Base-by-base conservation (phyloP, 1,140 invertebrate genomes). In the Lamellibrachia luymesi region DNA sequence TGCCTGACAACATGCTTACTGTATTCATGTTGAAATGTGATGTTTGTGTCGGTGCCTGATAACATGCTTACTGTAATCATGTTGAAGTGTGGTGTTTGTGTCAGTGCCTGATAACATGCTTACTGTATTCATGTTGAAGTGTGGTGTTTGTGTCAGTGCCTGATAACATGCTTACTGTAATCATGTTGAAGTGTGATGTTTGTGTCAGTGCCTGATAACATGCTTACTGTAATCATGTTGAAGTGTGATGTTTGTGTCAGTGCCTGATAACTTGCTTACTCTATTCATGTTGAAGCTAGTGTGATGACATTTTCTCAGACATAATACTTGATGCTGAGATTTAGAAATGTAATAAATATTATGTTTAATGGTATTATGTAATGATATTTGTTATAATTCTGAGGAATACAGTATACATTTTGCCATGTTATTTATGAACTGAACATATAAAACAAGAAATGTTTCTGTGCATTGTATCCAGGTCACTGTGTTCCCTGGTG, bases 401-500 rank as follows among this genome's bases (percentile, higher is more conserved):
- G 13, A 56, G 52, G 13, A 56, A 56, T 56, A 56, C 6, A 56
- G 13, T 56, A 56, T 56, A 13, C 52, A 1, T 56, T 7, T 56
- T 6, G 6, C 0, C 6, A 56, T 13, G 6, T 56, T 56, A 56
- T 56, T 56, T 6, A 56, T 7, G 52, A 56, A 56, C 52, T 56
- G 13, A 13, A 13, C 52, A 56, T 38, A 38, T 56, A 7, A 56
- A 56, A 56, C 52, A 56, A 38, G 90, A 90, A 90, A 17, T 50
- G 25, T 50, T 92, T 50, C 91, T 49, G 91, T 50, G 51, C 1
- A 1, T 49, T 92, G 8, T 50, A 49, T 92, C 25, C 93, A 98
- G 98, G 94, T 99, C 98, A 0, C 96, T 99, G 5, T 99, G 99
- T 96, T 98, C 98, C 38, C 96, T 98, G 89, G 98, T 98, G 4